Base-by-base conservation (phyloP, 1,140 invertebrate genomes). In the Plodia interpunctella region DNA sequence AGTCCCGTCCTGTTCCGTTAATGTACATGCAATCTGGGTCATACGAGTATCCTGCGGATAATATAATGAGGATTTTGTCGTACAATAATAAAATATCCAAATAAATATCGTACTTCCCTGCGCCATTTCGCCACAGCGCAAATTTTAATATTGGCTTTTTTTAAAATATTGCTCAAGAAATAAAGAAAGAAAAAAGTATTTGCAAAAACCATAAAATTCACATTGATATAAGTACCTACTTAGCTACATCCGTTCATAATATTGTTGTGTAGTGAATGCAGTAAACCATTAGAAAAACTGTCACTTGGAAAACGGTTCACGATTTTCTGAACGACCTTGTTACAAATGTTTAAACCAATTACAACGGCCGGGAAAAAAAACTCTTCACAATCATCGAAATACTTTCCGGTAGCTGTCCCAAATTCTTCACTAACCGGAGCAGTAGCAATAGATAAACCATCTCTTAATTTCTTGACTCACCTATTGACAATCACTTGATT, bases 11-110 rank as follows among this genome's bases (percentile, higher is more conserved):
- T 0, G 96, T 97, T 0, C 97, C 97, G 88, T 98, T 98, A 60
- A 98, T 96, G 86, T 98, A 98, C 91, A 98, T 97, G 79, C 97
- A 98, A 78, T 97, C 96, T 0, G 95, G 95, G 83, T 98, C 97
- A 76, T 98, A 97, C 0, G 97, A 96, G 89, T 98, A 98, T 53
- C 97, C 97, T 96, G 68, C 72, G 9, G 10, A 10, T 32, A 32
- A 32, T 6, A 10, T 9, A 32, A 32, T 11, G 10, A 25, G 21
- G 6, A 3, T 25, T 25, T 25, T n/a, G n/a, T n/a, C n/a, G n/a
- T n/a, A n/a, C n/a, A n/a, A n/a, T n/a, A n/a, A n/a, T n/a, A n/a
- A n/a, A n/a, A n/a, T n/a, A n/a, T n/a, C n/a, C n/a, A n/a, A n/a
- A n/a, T n/a, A n/a, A n/a, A n/a, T n/a, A n/a, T n/a, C n/a, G n/a